Percentiles rank a stretch among this genome's conserved stretches.
These are phyloP conservation scores for Mesorhabditis sp. DNA, from an alignment of 2,888 invertebrate genomes.

Conservation along the genomic window DNA sequence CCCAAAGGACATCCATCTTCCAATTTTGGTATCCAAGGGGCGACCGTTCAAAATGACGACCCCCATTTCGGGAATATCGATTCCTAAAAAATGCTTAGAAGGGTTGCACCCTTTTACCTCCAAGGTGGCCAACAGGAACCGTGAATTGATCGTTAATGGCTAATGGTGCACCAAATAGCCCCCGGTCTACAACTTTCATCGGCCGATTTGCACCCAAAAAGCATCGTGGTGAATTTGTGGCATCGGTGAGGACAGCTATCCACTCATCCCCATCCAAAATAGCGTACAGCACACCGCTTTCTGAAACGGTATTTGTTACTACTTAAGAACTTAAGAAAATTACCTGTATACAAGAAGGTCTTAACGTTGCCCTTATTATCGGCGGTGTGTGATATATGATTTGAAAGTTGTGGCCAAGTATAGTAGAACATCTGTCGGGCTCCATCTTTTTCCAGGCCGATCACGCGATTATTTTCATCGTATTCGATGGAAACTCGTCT, in stretches of 20 bases:
- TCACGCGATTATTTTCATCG: conserved; percentile 27
- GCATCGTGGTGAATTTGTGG: not conserved
- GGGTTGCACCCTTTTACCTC: conserved; percentile 15
- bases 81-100: conserved; percentile 11
- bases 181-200: conserved; percentile 12
- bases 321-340: conserved; percentile 15
- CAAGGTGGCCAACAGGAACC: conserved; percentile 27
- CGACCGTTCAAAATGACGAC: conserved; percentile 23
- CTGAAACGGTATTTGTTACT: conserved; percentile 16
- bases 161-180: conserved; percentile 15
- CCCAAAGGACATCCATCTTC: conserved; percentile 28
- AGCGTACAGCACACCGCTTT: conserved; percentile 4
- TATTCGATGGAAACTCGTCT: conserved; percentile 14
- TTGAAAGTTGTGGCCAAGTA: not conserved
- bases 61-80: conserved; percentile 25
- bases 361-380: not conserved
- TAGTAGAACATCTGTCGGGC: conserved; percentile 4
- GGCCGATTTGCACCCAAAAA: conserved; percentile 12
- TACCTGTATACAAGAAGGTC: not conserved
- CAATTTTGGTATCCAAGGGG: conserved; percentile 25
- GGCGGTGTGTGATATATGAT: not conserved
- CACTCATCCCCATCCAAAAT: not conserved
- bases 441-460: conserved; percentile 6
- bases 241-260: not conserved
- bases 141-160: conserved; percentile 8